Percentiles rank a stretch among this genome's conserved stretches.
Conservation (phyloP, 2,888 invertebrate species). For the Meghimatium bilineatum region DNA sequence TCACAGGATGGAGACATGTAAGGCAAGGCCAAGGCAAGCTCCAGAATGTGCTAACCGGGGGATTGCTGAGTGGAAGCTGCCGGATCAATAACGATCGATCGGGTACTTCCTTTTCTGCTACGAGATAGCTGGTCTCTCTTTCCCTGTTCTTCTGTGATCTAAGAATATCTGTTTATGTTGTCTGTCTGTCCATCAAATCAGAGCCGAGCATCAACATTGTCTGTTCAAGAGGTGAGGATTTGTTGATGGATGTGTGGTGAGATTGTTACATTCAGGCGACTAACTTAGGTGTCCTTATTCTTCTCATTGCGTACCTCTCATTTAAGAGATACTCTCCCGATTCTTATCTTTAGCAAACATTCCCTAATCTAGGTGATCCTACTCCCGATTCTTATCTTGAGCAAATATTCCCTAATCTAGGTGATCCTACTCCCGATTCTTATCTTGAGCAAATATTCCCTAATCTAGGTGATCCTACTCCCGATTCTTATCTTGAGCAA, state of each 20-base stretch:
- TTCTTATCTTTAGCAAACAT: too few relatives aligned
- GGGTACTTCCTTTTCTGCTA: neutral
- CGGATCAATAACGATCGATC: slow-evolving; percentile 4
- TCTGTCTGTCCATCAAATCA: neutral
- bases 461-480: too few relatives aligned
- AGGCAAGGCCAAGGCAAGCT: neutral
- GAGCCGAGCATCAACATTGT: neutral
- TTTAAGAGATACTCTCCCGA: too few relatives aligned
- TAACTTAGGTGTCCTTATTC: neutral
- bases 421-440: too few relatives aligned
- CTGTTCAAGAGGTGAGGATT: neutral
- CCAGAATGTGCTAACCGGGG: neutral
- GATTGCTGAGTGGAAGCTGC: neutral
- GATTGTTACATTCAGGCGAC: too few relatives aligned
- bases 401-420: too few relatives aligned
- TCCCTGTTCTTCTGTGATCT: neutral
- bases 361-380: too few relatives aligned
- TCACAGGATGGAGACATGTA: neutral
- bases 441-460: too few relatives aligned
- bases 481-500: too few relatives aligned
- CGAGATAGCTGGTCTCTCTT: neutral
- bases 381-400: too few relatives aligned
- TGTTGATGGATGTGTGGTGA: too few relatives aligned
- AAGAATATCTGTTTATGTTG: neutral
- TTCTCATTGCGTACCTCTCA: neutral